Evolutionary conservation across 2,888 invertebrate species (phyloP).

Genomic region (Cyclophora albipunctata): DNA sequence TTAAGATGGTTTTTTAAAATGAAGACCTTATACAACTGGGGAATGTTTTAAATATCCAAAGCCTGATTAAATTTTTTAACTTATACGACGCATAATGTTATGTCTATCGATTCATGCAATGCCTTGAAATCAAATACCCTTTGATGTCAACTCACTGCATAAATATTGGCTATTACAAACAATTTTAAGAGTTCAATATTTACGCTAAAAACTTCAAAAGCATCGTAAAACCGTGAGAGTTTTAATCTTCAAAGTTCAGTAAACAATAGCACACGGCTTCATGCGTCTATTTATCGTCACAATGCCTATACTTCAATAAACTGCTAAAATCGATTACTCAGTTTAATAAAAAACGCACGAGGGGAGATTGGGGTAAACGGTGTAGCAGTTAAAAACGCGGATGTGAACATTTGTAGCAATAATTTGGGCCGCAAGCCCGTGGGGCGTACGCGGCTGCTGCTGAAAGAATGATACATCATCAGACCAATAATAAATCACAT

Average conservation of each 20-base stretch:
- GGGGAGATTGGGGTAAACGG: constrained; percentile 44
- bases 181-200: constrained; percentile 10
- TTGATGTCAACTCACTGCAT: too few relatives aligned
- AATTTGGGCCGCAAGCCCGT: constrained; percentile 64
- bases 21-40: too few relatives aligned
- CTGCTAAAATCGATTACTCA: constrained; percentile 49
- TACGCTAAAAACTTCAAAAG: background rate
- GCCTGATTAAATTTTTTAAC: too few relatives aligned
- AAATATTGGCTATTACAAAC: too few relatives aligned
- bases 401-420: constrained; percentile 70
- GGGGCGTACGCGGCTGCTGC: constrained; percentile 68
- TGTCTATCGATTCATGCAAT: too few relatives aligned
- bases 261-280: constrained; percentile 19
- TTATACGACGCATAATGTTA: too few relatives aligned
- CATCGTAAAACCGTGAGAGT: constrained; percentile 15
- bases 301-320: constrained; percentile 37
- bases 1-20: too few relatives aligned
- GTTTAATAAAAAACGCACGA: constrained; percentile 55
- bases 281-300: constrained; percentile 25
- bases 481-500: constrained; percentile 74
- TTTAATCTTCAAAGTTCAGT: constrained; percentile 16
- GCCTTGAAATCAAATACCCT: too few relatives aligned
- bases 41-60: too few relatives aligned
- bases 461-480: constrained; percentile 76
- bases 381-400: constrained; percentile 58